These are phyloP conservation scores for Conops quadrifasciatus DNA, from an alignment of 2,888 invertebrate genomes.

Conservation along the genomic window DNA sequence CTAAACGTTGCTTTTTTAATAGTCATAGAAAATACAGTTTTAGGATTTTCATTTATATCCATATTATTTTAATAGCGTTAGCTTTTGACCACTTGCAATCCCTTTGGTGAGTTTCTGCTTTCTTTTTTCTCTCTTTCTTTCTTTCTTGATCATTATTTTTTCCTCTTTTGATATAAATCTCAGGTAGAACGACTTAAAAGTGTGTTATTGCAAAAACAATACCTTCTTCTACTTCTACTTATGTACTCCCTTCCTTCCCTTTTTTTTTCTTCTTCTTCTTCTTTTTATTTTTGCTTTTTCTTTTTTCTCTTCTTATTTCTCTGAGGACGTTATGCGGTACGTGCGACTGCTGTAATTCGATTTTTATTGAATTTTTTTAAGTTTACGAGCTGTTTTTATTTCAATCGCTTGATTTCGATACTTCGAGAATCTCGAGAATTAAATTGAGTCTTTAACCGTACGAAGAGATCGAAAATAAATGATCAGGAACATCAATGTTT, in stretches of 20 bases:
- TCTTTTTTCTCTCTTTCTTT: neutral
- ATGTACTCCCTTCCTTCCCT: neutral
- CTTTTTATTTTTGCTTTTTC: neutral
- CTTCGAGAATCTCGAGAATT: neutral
- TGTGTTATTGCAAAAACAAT: too few species aligned
- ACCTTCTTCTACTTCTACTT: too few species aligned
- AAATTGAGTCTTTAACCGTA: constrained; percentile 14
- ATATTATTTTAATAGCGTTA: too few species aligned
- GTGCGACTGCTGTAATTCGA: constrained; percentile 24
- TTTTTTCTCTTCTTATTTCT: neutral
- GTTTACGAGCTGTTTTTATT: constrained; percentile 1
- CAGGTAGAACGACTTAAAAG: too few species aligned
- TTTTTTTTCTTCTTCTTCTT: neutral
- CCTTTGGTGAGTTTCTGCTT: too few species aligned
- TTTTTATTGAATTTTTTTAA: constrained; percentile 23
- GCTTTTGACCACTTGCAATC: too few species aligned
- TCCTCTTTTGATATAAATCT: constrained; percentile 28
- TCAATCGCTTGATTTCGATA: neutral
- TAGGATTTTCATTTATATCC: too few species aligned
- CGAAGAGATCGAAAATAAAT: constrained; percentile 25
- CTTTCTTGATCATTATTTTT: constrained; percentile 35
- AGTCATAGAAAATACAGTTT: too few species aligned
- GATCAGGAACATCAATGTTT: constrained; percentile 20
- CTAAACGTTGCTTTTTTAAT: too few species aligned
- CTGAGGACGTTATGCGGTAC: neutral